phyloP scores from a whole-genome alignment of 2,888 invertebrate genomes.

The Scaptomyza parva region DNA sequence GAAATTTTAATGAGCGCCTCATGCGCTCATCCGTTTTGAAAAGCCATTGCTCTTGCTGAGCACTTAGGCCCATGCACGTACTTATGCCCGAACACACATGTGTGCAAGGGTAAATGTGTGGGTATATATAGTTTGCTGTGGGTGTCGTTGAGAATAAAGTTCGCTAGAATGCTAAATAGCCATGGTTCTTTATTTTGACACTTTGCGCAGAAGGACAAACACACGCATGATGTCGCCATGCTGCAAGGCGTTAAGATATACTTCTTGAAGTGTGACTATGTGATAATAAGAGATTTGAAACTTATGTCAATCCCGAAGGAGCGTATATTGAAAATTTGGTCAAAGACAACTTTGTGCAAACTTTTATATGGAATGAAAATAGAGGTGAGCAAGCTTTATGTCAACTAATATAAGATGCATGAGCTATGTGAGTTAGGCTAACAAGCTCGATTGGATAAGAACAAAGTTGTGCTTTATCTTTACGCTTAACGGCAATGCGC shows the following conservation, averaged over 20 bases:
- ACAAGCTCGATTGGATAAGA: slow-evolving; percentile 65
- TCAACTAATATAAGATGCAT: slow-evolving; percentile 6
- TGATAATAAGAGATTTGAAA: slow-evolving; percentile 64
- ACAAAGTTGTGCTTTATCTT: slow-evolving; percentile 49
- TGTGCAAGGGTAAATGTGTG: background rate
- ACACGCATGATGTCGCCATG: slow-evolving; percentile 5
- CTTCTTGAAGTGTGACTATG: slow-evolving; percentile 27
- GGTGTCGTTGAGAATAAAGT: slow-evolving; percentile 52
- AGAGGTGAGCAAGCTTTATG: slow-evolving; percentile 6
- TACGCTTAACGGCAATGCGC: slow-evolving; percentile 44
- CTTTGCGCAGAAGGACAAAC: slow-evolving; percentile 29
- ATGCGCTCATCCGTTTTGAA: slow-evolving; percentile 26
- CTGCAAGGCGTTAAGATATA: slow-evolving; percentile 6
- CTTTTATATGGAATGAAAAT: slow-evolving; percentile 6
- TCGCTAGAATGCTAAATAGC: slow-evolving; percentile 71
- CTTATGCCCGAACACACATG: slow-evolving; percentile 24
- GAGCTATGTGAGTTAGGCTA: slow-evolving; percentile 13
- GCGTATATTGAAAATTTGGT: background rate
- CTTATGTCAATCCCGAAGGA: slow-evolving; percentile 49
- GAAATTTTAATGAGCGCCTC: slow-evolving; percentile 74
- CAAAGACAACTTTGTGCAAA: background rate
- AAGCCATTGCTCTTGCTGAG: slow-evolving; percentile 42
- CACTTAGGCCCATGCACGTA: slow-evolving; percentile 64
- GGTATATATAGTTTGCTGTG: slow-evolving; percentile 14
- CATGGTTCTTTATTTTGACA: slow-evolving; percentile 48